Percentiles rank a stretch among this genome's conserved stretches.
These are phyloP conservation scores for Papilio aristodemus DNA, from an alignment of 1,140 invertebrate genomes.

Conservation along the genomic window DNA sequence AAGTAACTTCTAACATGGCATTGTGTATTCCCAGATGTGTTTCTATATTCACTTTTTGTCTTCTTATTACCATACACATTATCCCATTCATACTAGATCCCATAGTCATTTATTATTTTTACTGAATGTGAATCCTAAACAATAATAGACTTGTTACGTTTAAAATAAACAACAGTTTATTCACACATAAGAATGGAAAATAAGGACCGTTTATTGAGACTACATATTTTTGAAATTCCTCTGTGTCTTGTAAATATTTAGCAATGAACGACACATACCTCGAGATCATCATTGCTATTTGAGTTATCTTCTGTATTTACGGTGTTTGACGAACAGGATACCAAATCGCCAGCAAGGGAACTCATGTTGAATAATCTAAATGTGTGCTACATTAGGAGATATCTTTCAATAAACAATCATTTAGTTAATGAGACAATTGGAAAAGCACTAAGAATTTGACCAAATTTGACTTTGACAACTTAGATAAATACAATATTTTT, in stretches of 20 bases:
- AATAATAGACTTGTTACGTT: too few species aligned
- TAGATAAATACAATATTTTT: background rate
- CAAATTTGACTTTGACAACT: background rate
- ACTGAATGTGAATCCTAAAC: too few species aligned
- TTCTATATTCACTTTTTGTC: too few species aligned
- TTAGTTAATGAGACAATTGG: background rate
- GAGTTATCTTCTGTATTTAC: slow-evolving; percentile 41
- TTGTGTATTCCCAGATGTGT: too few species aligned
- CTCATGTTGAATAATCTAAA: slow-evolving; percentile 40
- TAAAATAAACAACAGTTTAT: too few species aligned
- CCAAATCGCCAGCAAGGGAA: slow-evolving; percentile 46
- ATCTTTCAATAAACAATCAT: background rate
- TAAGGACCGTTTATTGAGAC: too few species aligned
- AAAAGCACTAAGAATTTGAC: background rate
- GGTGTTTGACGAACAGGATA: slow-evolving; percentile 37
- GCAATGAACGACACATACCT: slow-evolving; percentile 39
- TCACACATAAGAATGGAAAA: too few species aligned
- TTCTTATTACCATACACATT: too few species aligned
- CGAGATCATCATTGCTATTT: slow-evolving; percentile 50
- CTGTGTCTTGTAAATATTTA: background rate
- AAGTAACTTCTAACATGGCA: too few species aligned
- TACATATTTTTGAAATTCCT: background rate
- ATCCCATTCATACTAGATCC: too few species aligned
- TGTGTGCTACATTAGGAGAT: background rate
- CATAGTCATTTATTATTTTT: too few species aligned